Evolutionary conservation across 2,113 vertebrate genomes (phyloP), one percentile per base, ranked within the genome.

Genomic region (Onychorhynchus coronatus): DNA sequence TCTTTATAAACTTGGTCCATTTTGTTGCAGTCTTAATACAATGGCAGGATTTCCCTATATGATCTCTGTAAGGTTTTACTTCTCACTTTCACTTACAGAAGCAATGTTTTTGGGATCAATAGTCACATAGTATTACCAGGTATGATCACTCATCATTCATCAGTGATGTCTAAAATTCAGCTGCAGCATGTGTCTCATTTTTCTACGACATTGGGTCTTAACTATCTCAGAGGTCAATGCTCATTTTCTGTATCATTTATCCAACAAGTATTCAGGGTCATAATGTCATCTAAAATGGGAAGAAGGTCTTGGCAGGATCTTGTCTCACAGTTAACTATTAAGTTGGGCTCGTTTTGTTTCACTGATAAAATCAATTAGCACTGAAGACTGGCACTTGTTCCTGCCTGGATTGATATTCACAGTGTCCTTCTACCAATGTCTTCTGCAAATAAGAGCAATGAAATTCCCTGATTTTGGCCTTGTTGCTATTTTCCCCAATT

Each of bases 321-420:
- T 81, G 52, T 84, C 88, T 88, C 50, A 74, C 23, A 66, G 33
- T 78, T 90, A 88, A 88, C 75, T 91, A 67, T 37, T 74, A 94
- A 74, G 44, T 14, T 55, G n/a, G 55, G 27, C 14, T 96, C 1
- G 0, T 56, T 85, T 71, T 84, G 44, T 68, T 81, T 94, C 63
- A 67, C 39, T 56, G 66, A 61, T 67, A 95, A 89, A 91, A 95
- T 78, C 88, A 88, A 84, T 93, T 85, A 65, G 24, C 31, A 70
- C 17, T 91, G 46, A 89, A 89, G 41, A 84, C 0, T 46, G 46
- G 56, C 41, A 67, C 39, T 74, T 88, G 50, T 30, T 91, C 35
- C 59, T 91, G 55, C 67, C 85, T 77, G 33, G 24, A 93, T 3
- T 89, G 47, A 88, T 88, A 95, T 23, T 55, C 75, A 76, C 4